Evolutionary conservation across 30 jellyfish, hydroid and myxozoan species (phyloP), one percentile per base, ranked within the genome.

Genomic region (Clytia hemisphaerica): DNA sequence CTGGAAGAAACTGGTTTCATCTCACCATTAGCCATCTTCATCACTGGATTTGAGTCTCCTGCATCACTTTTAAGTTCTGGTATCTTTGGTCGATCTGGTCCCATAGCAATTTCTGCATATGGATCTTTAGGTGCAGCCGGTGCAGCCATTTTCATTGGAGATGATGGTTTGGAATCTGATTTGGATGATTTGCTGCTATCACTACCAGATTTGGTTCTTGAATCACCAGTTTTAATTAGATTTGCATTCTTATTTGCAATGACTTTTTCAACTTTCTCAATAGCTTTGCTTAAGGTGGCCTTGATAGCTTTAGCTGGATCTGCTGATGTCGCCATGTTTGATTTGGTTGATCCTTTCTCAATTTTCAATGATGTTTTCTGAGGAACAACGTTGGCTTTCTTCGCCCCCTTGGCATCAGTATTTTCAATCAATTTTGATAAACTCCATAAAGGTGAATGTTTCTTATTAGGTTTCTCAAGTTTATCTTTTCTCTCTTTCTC

Each of bases 71-170:
- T 91, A 37, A 91, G 55, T 36, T 81, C 99, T 3, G 99, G 99
- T 4, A 84, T 51, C 45, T 81, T 91, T 6, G 99, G 99, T 6
- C 94, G 76, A 63, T 91, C 99, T 19, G 99, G 99, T 3, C 99
- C 99, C 4, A 63, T 78, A 24, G 99, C 99, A 2, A 91, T 91
- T 48, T 91, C 99, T 14, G 99, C 99, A 61, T 91, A 91, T 6
- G 99, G 99, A 57, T 91, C 99, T 0, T 44, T 40, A 15, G 88
- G 60, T 14, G 81, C 75, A 16, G 29, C 40, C 26, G 78, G 24
- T 36, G 31, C 54, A 2, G 42, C 83, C 5, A 21, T 29, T 35
- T 59, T 73, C 7, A 34, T 42, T 4, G 26, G 21, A 42, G 49
- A 24, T 1, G 44, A 53, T 26, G 25, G 4, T 58, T 19, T 19